Percentiles rank a stretch among this genome's conserved stretches.
Evolutionary conservation across 2,113 vertebrate genomes (phyloP).

Genomic region (Oncorhynchus masou): DNA sequence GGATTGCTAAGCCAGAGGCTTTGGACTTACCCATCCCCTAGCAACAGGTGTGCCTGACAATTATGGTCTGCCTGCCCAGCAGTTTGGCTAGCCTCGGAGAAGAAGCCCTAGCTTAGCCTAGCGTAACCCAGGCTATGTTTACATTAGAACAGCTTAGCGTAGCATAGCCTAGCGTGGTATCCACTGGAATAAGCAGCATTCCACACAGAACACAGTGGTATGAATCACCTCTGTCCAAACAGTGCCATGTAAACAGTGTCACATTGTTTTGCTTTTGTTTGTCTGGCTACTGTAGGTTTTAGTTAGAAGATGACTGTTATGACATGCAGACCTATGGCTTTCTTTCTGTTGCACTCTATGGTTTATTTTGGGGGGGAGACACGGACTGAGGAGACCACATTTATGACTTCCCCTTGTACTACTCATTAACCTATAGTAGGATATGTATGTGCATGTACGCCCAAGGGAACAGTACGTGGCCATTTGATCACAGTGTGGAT

Average conservation of each 20-base stretch:
- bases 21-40: constrained; percentile 81
- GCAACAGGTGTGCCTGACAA: constrained; percentile 77
- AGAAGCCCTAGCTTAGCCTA: constrained; percentile 14
- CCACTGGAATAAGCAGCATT: constrained; percentile 46
- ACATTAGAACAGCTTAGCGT: background rate
- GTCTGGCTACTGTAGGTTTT: constrained; percentile 52
- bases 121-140: background rate
- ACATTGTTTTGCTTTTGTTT: constrained; percentile 45
- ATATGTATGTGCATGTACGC: background rate
- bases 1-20: constrained; percentile 78
- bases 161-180: constrained; percentile 7
- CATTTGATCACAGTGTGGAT: background rate
- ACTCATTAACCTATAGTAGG: background rate
- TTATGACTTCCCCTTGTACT: background rate
- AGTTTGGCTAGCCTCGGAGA: constrained; percentile 56
- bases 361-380: background rate
- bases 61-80: constrained; percentile 62
- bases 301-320: constrained; percentile 27
- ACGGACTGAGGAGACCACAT: background rate
- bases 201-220: constrained; percentile 32
- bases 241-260: constrained; percentile 52
- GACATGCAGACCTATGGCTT: constrained; percentile 32
- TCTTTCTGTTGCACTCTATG: background rate
- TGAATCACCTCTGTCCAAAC: constrained; percentile 59
- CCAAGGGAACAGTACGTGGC: background rate